Conservation (phyloP, 2,797 vertebrate species). For the Sebastes itinus region DNA sequence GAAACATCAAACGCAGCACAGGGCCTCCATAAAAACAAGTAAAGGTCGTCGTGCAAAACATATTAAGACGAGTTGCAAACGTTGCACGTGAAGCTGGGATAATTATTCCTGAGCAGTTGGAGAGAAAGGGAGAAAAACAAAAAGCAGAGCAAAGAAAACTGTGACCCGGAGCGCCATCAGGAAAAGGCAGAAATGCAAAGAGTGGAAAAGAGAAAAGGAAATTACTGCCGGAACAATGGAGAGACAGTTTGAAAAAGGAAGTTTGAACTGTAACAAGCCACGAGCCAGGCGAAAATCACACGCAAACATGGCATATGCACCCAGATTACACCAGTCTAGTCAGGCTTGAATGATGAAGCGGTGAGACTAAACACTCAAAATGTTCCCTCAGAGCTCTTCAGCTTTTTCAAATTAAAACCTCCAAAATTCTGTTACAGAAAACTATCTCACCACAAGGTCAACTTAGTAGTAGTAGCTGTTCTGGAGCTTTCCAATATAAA, state of each 20-base stretch:
- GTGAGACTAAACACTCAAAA: constrained; percentile 21
- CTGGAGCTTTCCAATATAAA: neutral
- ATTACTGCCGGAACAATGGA: constrained; percentile 38
- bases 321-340: constrained; percentile 12
- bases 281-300: constrained; percentile 31
- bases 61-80: neutral
- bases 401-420: constrained; percentile 10
- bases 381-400: constrained; percentile 19
- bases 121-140: neutral
- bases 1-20: neutral
- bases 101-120: neutral
- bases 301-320: neutral
- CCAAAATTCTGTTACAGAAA: neutral
- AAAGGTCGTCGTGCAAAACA: neutral
- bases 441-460: neutral
- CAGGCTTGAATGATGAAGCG: neutral
- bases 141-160: constrained; percentile 6
- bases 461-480: neutral
- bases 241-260: constrained; percentile 38
- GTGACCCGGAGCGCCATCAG: constrained; percentile 46
- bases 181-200: constrained; percentile 60
- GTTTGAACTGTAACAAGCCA: constrained; percentile 65
- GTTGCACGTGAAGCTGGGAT: neutral
- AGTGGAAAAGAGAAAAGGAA: constrained; percentile 70
- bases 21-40: neutral